phyloP scores from a whole-genome alignment of 1,140 invertebrate species.

The Lepidotrigona ventralis region DNA sequence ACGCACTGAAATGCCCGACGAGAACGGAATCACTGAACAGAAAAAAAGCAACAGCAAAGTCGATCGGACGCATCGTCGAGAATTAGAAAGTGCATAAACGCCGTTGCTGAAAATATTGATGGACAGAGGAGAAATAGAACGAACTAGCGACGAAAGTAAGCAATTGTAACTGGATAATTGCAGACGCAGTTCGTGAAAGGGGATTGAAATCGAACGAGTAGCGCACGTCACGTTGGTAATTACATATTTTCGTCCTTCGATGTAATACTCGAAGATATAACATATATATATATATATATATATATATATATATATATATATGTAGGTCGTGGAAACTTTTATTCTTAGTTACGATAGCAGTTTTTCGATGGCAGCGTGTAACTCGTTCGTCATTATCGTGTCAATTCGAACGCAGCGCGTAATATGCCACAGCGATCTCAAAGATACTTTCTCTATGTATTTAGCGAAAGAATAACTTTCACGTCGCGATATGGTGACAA shows the following conservation, averaged over 20 bases:
- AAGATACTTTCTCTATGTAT: constrained; percentile 26
- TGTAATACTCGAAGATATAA: constrained; percentile 7
- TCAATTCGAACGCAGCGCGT: constrained; percentile 8
- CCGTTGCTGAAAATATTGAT: constrained; percentile 34
- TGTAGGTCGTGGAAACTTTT: constrained; percentile 15
- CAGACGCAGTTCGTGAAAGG: constrained; percentile 43
- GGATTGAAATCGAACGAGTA: constrained; percentile 13
- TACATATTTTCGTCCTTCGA: constrained; percentile 29
- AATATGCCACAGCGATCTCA: background rate
- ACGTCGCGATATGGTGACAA: background rate
- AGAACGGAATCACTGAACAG: constrained; percentile 32
- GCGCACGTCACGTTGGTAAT: constrained; percentile 17
- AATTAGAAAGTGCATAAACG: constrained; percentile 71
- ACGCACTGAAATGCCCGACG: background rate
- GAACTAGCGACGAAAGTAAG: constrained; percentile 68
- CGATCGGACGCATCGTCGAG: constrained; percentile 49
- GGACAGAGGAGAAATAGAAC: constrained; percentile 59
- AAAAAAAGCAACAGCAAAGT: constrained; percentile 45
- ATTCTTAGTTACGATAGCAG: background rate
- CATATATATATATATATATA: background rate
- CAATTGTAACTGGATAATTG: constrained; percentile 53
- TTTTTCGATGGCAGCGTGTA: constrained; percentile 10
- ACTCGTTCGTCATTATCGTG: constrained; percentile 21
- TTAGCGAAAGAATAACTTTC: constrained; percentile 39
- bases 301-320: background rate